A percentile compares a stretch with the other conserved stretches of the same genome.
Conservation (phyloP, 2,113 vertebrate genomes). For the Carlito syrichta region DNA sequence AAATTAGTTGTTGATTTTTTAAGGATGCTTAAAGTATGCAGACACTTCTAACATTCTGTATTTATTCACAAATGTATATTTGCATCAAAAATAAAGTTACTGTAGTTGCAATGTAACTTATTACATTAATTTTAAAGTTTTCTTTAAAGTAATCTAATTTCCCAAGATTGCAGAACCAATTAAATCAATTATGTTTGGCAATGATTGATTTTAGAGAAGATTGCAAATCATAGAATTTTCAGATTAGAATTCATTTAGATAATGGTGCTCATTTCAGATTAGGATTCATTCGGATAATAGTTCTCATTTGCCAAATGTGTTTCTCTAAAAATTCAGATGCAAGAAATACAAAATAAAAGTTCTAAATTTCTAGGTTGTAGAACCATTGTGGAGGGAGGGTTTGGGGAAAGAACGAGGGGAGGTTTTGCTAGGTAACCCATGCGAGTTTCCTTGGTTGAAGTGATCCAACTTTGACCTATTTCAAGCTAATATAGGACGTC, state of each 20-base stretch:
- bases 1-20: neutral
- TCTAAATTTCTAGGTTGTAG: neutral
- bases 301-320: neutral
- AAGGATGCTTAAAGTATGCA: neutral
- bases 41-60: neutral
- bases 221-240: neutral
- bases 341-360: neutral
- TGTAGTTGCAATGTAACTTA: neutral
- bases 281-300: too few relatives aligned
- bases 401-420: neutral
- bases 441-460: neutral
- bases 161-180: neutral
- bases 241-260: neutral
- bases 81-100: neutral
- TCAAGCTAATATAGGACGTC: neutral
- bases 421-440: neutral
- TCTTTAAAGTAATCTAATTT: neutral
- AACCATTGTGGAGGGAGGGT: neutral
- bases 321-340: neutral
- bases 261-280: too few relatives aligned
- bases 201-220: neutral
- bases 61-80: neutral
- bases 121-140: neutral
- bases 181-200: neutral
- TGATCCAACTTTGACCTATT: neutral